Evolutionary conservation across 2,113 vertebrate species (phyloP).

Genomic region (Ascaphus truei): DNA sequence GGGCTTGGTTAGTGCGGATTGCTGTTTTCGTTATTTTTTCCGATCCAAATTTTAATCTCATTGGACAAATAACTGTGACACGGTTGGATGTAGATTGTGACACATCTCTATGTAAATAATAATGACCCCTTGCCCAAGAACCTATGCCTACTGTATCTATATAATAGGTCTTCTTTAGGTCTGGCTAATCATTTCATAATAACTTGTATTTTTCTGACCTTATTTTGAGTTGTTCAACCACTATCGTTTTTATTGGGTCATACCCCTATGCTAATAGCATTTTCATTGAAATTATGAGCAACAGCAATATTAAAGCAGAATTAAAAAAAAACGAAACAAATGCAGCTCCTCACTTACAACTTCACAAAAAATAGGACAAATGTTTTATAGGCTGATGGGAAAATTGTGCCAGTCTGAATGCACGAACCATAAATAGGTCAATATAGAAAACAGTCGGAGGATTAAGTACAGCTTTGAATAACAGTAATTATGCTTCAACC

Average conservation of each 20-base stretch:
- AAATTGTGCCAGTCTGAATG: slow-evolving; percentile 13
- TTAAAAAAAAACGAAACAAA: too few species aligned
- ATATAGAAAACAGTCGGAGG: slow-evolving; percentile 18
- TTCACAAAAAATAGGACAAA: background rate
- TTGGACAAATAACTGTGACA: too few species aligned
- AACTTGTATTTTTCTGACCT: background rate
- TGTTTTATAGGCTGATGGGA: background rate
- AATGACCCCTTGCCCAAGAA: too few species aligned
- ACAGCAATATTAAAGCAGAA: background rate
- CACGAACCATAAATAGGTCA: slow-evolving; percentile 26
- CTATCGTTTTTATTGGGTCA: background rate
- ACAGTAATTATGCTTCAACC: slow-evolving; percentile 15
- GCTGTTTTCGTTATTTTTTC: too few species aligned
- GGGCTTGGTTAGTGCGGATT: too few species aligned
- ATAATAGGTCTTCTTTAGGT: background rate
- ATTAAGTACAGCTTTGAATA: slow-evolving; percentile 29
- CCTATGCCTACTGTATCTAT: too few species aligned
- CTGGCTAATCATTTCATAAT: background rate
- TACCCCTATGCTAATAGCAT: background rate
- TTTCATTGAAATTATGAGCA: background rate
- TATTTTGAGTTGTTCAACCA: background rate
- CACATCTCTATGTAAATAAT: too few species aligned
- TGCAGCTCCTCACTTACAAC: background rate
- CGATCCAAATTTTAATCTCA: too few species aligned
- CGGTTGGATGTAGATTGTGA: too few species aligned